Conservation (phyloP, 2,888 invertebrate genomes). For the Netelia inedita region DNA sequence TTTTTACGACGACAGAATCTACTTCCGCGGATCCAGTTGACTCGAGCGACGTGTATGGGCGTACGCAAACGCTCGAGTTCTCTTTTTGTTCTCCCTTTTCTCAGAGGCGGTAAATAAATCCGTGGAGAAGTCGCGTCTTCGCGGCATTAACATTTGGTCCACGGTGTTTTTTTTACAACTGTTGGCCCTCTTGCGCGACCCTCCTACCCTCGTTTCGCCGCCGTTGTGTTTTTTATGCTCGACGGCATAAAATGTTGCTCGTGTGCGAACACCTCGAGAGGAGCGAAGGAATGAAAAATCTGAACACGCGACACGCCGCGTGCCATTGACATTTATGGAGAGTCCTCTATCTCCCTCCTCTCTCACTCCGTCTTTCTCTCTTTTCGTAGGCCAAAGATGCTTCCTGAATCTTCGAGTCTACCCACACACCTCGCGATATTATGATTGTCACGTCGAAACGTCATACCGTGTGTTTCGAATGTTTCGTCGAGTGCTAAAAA, state of each 20-base stretch:
- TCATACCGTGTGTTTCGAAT: conserved; percentile 25
- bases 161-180: conserved; percentile 48
- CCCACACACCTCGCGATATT: conserved; percentile 31
- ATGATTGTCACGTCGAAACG: conserved; percentile 45
- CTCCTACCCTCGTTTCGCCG: conserved; percentile 34
- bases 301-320: conserved; percentile 54
- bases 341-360: conserved; percentile 31
- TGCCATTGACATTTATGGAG: conserved; percentile 62
- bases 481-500: not conserved
- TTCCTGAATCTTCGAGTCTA: conserved; percentile 48
- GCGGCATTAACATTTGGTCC: conserved; percentile 41
- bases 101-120: conserved; percentile 44
- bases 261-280: conserved; percentile 41
- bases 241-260: conserved; percentile 57
- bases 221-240: conserved; percentile 54
- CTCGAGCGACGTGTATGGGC: not conserved
- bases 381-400: not conserved
- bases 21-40: not conserved
- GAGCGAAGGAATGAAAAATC: conserved; percentile 29
- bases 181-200: conserved; percentile 3
- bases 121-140: conserved; percentile 36
- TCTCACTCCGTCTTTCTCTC: not conserved
- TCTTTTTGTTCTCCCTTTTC: not conserved
- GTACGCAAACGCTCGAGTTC: too few relatives aligned
- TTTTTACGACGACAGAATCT: not conserved